A percentile compares a stretch with the other conserved stretches of the same genome.
Conservation (phyloP, 2,797 vertebrate genomes). For the Adelosebastes latens region DNA sequence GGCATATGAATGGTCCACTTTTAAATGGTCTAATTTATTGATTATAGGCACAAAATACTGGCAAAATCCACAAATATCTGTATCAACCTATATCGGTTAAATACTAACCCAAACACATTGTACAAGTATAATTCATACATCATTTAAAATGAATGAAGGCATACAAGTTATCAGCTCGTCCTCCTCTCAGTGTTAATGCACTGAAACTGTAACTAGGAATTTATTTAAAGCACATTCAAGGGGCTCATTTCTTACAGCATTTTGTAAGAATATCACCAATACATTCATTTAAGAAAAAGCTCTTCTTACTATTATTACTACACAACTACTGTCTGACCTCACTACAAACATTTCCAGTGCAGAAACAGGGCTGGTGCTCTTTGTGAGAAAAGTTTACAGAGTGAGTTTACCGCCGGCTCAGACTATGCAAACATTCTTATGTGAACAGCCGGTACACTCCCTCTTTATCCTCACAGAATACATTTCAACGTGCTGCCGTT, state of each 20-base stretch:
- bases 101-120: slow-evolving; percentile 18
- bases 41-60: slow-evolving; percentile 52
- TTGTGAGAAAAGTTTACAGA: slow-evolving; percentile 38
- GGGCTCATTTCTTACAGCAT: slow-evolving; percentile 13
- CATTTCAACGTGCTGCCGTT: slow-evolving; percentile 10
- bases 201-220: slow-evolving; percentile 12
- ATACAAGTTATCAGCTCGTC: slow-evolving; percentile 1
- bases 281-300: slow-evolving; percentile 55
- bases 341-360: slow-evolving; percentile 3
- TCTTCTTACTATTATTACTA: neutral
- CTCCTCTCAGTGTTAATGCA: slow-evolving; percentile 16
- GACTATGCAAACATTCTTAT: slow-evolving; percentile 73
- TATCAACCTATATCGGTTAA: slow-evolving; percentile 6
- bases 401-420: slow-evolving; percentile 30
- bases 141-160: slow-evolving; percentile 22
- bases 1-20: neutral
- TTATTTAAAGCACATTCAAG: slow-evolving; percentile 39
- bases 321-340: neutral
- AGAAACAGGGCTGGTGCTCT: slow-evolving; percentile 34
- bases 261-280: slow-evolving; percentile 33
- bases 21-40: slow-evolving; percentile 12
- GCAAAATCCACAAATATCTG: slow-evolving; percentile 21
- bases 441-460: slow-evolving; percentile 75
- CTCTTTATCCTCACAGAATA: slow-evolving; percentile 31
- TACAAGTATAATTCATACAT: slow-evolving; percentile 15